Evolutionary conservation across 1,140 invertebrate species (phyloP), one percentile per base, ranked within the genome.

Genomic region (Sarcophaga peregrina): DNA sequence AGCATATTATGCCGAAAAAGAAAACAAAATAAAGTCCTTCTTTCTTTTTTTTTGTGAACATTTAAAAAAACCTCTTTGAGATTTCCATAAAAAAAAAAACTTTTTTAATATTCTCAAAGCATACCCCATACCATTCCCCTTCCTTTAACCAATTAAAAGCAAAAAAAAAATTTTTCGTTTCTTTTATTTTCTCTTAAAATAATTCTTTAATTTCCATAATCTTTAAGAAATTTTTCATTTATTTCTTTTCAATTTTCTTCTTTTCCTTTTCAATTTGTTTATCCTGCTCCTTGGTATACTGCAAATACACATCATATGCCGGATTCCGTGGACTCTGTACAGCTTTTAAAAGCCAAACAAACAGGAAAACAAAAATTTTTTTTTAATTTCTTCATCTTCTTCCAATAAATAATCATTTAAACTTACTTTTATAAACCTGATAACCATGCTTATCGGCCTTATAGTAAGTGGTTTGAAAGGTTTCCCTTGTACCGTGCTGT

Each of bases 361-460:
- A 47, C 37, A 76, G 17, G 8, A 73, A 20, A 73, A 37, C 25
- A 4, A n/a, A n/a, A n/a, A n/a, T 37, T 37, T 37, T 37, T 37
- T 37, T 17, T 25, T 25, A 20, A 62, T 10, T 15, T 37, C 25
- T 37, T 37, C 25, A 37, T 37, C 25, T 37, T 37, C 25, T 74
- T 45, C 15, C 54, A 76, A 76, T 52, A 78, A 20, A 7, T 9
- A 72, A 52, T 8, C 8, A 20, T 20, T 17, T 25, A 20, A 58
- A 85, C 87, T 86, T 75, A 88, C 87, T 85, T 76, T 76, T 84
- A 50, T 88, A 84, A n/a, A 88, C 85, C 82, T 86, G 87, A 54
- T 87, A 87, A 80, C 87, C 87, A 50, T 85, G 84, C 73, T 89
- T 87, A 62, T 89, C 87, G 76, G 87, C 87, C 15, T 87, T 86